Base-by-base conservation (phyloP, 2,113 vertebrate genomes). In the Ariopsis seemanni region DNA sequence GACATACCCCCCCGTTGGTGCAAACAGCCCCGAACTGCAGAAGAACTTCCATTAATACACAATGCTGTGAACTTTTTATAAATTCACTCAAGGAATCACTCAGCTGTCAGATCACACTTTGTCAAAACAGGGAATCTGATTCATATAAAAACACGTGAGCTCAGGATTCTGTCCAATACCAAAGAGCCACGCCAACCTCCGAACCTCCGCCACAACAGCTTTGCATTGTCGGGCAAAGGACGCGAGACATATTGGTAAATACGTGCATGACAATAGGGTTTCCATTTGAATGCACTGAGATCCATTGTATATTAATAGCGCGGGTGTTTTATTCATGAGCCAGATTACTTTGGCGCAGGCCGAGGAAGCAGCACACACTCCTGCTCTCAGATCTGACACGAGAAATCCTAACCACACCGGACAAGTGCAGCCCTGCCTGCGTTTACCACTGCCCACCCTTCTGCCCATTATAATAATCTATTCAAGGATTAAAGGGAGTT, bases 381-480 rank as follows among this genome's bases (percentile, higher is more conserved):
- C 53, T 75, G 91, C 86, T 30, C 88, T 93, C 90, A 89, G 89
- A 93, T 90, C 88, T 93, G 93, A 95, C 92, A 91, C 89, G 90
- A 90, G 80, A 85, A 92, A 90, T 91, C 90, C 93, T 96, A 97
- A 96, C 93, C 88, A 89, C 88, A 93, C 92, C 77, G 94, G 95
- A 96, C 95, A 95, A 91, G 83, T 91, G 89, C 90, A 91, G 94
- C 91, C 92, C 92, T 93, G 91, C 89, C 90, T 89, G 83, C 88
- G 91, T 92, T 91, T 94, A 91, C 90, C 86, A 77, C 72, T 92
- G 93, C 90, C 93, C 94, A 92, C 89, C 92, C 94, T 92, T 90
- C 89, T 88, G 91, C 91, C 89, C 84, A 90, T 96, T 96, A 96
- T 92, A 94, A 95, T 96, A 95, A 96, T 95, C 95, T 95, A 96